Evolutionary conservation across 1,140 invertebrate genomes (phyloP).

Genomic region (Pararge aegeria): DNA sequence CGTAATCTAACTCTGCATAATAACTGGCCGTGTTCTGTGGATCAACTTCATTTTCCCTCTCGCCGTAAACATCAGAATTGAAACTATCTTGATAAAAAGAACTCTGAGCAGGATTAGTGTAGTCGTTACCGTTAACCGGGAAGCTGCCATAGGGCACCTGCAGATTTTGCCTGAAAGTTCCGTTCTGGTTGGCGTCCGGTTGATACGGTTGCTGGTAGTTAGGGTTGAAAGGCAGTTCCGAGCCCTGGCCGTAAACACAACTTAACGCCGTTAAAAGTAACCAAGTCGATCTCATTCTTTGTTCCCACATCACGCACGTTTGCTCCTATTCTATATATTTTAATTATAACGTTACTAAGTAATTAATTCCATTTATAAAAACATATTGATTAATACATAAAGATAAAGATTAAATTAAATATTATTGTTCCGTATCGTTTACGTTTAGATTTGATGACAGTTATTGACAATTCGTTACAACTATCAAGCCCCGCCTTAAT

Average conservation of each 20-base stretch:
- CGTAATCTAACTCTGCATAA: conserved; percentile 66
- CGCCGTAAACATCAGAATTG: conserved; percentile 53
- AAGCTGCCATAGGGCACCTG: conserved; percentile 69
- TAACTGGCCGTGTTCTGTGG: conserved; percentile 60
- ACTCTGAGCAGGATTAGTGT: conserved; percentile 51
- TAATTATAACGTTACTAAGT: neutral
- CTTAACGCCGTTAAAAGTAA: conserved; percentile 42
- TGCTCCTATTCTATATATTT: neutral
- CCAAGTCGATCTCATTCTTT: conserved; percentile 50
- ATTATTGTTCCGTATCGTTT: neutral
- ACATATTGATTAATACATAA: neutral
- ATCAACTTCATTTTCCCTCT: conserved; percentile 62
- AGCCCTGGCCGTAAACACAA: conserved; percentile 48
- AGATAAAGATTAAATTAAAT: neutral
- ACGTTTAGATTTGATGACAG: conserved; percentile 6
- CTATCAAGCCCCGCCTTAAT: conserved; percentile 23
- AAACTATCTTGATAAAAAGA: conserved; percentile 64
- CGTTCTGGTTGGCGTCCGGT: conserved; percentile 51
- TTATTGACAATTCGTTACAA: conserved; percentile 15
- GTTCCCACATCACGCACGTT: conserved; percentile 30
- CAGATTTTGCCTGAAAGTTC: conserved; percentile 49
- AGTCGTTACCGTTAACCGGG: conserved; percentile 60
- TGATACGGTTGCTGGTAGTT: conserved; percentile 53
- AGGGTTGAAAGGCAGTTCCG: conserved; percentile 54
- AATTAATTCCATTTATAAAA: conserved; percentile 1